phyloP scores from a whole-genome alignment of 1,140 invertebrate genomes.

The Leptonema lineaticorne region DNA sequence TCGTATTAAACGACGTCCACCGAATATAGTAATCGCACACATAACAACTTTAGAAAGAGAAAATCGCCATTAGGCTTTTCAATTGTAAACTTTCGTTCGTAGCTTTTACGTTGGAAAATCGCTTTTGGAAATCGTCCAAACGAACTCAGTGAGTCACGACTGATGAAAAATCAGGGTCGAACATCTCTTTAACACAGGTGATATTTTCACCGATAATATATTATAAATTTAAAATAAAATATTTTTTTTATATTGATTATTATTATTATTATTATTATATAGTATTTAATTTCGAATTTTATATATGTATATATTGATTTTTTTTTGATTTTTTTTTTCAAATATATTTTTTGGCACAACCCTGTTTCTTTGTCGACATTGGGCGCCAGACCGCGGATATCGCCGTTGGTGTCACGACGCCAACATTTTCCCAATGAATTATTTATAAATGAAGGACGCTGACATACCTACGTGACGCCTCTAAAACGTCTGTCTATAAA shows the following conservation, averaged over 20 bases:
- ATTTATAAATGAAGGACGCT: slow-evolving; percentile 24
- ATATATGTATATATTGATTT: too few relatives aligned
- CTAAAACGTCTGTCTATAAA: neutral
- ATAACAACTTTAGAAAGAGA: neutral
- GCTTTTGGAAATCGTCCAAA: neutral
- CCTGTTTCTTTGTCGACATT: neutral
- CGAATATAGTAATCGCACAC: too few relatives aligned
- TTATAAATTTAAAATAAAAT: neutral
- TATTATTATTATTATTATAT: too few relatives aligned
- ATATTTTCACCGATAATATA: neutral
- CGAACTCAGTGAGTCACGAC: slow-evolving; percentile 4
- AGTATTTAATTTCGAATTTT: too few relatives aligned
- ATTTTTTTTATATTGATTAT: too few relatives aligned
- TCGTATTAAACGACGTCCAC: too few relatives aligned
- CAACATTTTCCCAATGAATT: slow-evolving; percentile 23
- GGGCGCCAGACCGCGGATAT: slow-evolving; percentile 15
- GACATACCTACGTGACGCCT: slow-evolving; percentile 5
- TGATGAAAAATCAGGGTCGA: neutral
- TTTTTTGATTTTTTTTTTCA: too few relatives aligned
- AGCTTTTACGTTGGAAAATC: slow-evolving; percentile 15
- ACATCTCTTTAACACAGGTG: neutral
- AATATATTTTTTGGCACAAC: neutral
- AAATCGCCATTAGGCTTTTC: slow-evolving; percentile 3
- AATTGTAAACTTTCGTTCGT: slow-evolving; percentile 3
- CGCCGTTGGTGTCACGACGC: slow-evolving; percentile 2